Conservation (phyloP, 2,888 invertebrate genomes). For the Pollenia griseotomentosa region DNA sequence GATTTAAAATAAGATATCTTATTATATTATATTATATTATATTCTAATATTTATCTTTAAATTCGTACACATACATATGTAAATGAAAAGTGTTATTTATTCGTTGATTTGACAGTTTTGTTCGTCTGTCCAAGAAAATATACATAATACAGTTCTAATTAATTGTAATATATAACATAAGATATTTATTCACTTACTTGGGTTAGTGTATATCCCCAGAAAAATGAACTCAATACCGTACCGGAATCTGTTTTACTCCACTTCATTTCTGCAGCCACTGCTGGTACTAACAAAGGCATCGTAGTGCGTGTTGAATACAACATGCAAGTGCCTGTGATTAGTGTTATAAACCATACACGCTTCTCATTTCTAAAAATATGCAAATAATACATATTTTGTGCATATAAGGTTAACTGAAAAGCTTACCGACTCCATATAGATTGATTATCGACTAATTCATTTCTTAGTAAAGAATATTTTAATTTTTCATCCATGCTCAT, state of each 20-base stretch:
- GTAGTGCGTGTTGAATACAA: constrained; percentile 88
- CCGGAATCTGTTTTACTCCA: constrained; percentile 90
- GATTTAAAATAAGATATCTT: too few species aligned
- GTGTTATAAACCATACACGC: constrained; percentile 86
- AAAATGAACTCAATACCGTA: constrained; percentile 89
- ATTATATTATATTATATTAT: too few species aligned
- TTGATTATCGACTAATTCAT: constrained; percentile 84
- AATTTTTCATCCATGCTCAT: constrained; percentile 76
- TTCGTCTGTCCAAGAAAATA: too few species aligned
- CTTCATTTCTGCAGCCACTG: constrained; percentile 87
- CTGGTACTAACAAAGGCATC: constrained; percentile 87
- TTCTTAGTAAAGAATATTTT: constrained; percentile 83
- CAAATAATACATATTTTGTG: background rate
- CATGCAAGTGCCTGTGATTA: constrained; percentile 88
- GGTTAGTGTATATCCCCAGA: constrained; percentile 90
- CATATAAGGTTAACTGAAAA: background rate
- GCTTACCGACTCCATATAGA: constrained; percentile 83
- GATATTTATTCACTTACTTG: constrained; percentile 82
- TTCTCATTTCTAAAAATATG: constrained; percentile 84
- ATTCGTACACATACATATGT: too few species aligned
- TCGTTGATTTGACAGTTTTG: too few species aligned
- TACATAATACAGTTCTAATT: too few species aligned
- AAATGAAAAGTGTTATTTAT: too few species aligned
- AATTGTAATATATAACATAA: background rate
- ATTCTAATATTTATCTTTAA: too few species aligned